Evolutionary conservation across 2,888 invertebrate genomes (phyloP).

Genomic region (Sussaba pulchella): DNA sequence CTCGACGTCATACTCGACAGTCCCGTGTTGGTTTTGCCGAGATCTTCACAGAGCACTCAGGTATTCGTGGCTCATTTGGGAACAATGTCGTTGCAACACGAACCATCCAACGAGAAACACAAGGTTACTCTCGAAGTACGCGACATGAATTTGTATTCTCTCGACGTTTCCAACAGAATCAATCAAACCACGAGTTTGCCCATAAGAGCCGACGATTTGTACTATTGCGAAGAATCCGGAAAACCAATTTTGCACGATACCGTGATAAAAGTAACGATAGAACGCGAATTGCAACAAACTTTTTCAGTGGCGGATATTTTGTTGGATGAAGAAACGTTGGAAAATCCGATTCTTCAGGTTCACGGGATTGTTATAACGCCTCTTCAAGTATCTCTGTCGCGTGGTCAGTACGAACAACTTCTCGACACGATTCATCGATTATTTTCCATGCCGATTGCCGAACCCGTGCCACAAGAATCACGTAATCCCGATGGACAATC

Average conservation of each 20-base stretch:
- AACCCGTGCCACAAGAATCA: conserved; percentile 76
- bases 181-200: conserved; percentile 81
- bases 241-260: conserved; percentile 96
- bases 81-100: conserved; percentile 89
- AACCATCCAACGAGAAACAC: conserved; percentile 79
- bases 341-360: conserved; percentile 79
- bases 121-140: conserved; percentile 88
- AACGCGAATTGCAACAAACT: conserved; percentile 82
- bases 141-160: conserved; percentile 95
- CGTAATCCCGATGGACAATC: conserved; percentile 80
- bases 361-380: conserved; percentile 92
- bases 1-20: conserved; percentile 94
- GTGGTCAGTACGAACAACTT: conserved; percentile 95
- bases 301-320: conserved; percentile 67
- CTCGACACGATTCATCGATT: conserved; percentile 88
- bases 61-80: conserved; percentile 97
- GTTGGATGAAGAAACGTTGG: conserved; percentile 65
- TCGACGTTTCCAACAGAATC: conserved; percentile 86
- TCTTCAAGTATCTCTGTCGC: conserved; percentile 93
- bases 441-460: conserved; percentile 79
- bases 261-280: conserved; percentile 90
- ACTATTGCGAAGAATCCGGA: conserved; percentile 91
- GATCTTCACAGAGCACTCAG: conserved; percentile 90
- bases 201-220: conserved; percentile 88
- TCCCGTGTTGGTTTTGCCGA: conserved; percentile 95